These are phyloP conservation scores for Borostomias antarcticus DNA, from an alignment of 2,797 vertebrate genomes.

Conservation along the genomic window DNA sequence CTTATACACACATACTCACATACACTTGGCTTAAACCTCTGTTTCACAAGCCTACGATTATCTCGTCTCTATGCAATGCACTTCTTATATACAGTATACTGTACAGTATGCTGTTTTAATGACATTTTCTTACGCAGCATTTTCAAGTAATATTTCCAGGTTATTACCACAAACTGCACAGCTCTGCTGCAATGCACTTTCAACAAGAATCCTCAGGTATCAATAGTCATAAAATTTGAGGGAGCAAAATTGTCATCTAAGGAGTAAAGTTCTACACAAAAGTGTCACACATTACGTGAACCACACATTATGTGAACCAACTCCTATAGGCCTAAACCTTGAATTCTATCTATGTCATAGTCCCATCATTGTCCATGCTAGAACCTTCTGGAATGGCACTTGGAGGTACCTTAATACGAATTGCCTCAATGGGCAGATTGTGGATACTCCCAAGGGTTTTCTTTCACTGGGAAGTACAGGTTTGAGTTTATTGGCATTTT, in stretches of 20 bases:
- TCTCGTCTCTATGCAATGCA: background rate
- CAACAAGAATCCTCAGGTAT: background rate
- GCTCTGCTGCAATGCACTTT: background rate
- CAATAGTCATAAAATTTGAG: background rate
- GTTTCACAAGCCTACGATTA: background rate
- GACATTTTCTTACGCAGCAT: too few relatives aligned
- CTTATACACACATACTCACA: background rate
- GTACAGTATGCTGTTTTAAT: too few relatives aligned
- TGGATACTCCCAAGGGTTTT: slow-evolving; percentile 38
- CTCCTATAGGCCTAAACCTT: background rate
- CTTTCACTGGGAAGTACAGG: slow-evolving; percentile 36
- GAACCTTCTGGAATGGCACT: background rate
- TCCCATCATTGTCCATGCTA: slow-evolving; percentile 11
- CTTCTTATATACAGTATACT: too few relatives aligned
- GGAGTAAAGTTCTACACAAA: background rate
- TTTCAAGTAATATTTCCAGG: too few relatives aligned
- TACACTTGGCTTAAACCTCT: background rate
- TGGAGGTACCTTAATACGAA: slow-evolving; percentile 22
- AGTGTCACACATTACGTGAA: background rate
- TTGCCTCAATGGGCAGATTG: slow-evolving; percentile 32
- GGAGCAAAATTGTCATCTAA: background rate
- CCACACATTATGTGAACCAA: background rate
- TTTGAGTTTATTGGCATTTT: slow-evolving; percentile 55
- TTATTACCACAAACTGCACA: background rate
- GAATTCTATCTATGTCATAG: slow-evolving; percentile 54